phyloP scores from a whole-genome alignment of 35 echinoderm and acorn worm genomes.

The Patiria miniata region DNA sequence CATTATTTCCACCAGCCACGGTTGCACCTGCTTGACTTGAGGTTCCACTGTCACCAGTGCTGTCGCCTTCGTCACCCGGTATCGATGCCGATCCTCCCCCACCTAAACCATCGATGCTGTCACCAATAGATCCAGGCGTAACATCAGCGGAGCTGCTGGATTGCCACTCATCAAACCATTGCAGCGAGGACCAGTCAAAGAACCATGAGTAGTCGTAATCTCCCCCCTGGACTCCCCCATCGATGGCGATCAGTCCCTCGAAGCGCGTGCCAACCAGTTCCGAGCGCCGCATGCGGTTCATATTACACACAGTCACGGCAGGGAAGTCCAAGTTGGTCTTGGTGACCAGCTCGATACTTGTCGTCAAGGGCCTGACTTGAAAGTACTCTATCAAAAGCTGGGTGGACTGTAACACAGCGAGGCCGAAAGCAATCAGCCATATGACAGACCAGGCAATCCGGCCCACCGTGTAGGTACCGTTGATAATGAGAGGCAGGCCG shows the following conservation, averaged over 20 bases:
- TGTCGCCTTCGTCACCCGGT: not conserved
- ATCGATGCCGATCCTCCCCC: not conserved
- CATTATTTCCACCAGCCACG: not conserved
- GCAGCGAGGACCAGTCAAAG: conserved; percentile 49
- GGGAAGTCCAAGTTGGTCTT: conserved; percentile 61
- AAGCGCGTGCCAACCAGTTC: conserved; percentile 48
- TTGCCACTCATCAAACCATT: conserved; percentile 35
- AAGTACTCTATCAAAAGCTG: conserved; percentile 48
- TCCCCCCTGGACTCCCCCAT: conserved; percentile 58
- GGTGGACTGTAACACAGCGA: conserved; percentile 30
- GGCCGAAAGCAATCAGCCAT: conserved; percentile 13
- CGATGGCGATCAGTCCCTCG: conserved; percentile 53
- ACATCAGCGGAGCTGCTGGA: not conserved
- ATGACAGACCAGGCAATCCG: conserved; percentile 67
- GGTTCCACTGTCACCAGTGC: not conserved
- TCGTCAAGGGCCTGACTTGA: conserved; percentile 35
- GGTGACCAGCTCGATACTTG: conserved; percentile 65
- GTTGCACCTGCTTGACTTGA: not conserved
- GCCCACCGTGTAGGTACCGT: conserved; percentile 22
- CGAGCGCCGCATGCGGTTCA: conserved; percentile 64
- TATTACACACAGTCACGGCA: conserved; percentile 84
- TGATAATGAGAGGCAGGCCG: conserved; percentile 68
- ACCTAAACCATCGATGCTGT: not conserved
- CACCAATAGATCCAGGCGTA: not conserved
- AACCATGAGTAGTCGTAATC: conserved; percentile 76